Percentiles rank a stretch among this genome's conserved stretches.
phyloP scores from a whole-genome alignment of 2,797 vertebrate genomes.

The Hapalemur alaotrensis region DNA sequence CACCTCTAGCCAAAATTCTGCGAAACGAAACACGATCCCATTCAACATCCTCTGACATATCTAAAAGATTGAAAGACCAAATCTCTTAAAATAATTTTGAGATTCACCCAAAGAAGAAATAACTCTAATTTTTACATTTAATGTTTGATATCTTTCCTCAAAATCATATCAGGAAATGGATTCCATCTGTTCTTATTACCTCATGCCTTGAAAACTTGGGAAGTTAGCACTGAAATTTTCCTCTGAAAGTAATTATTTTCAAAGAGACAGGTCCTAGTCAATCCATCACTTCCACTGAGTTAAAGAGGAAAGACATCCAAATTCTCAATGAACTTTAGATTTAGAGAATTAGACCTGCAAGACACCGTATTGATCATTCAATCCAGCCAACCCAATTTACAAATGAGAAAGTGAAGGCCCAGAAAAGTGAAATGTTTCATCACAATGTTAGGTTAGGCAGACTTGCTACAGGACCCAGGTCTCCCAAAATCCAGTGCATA shows the following conservation, averaged over 20 bases:
- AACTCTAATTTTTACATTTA: constrained; percentile 24
- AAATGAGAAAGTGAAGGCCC: neutral
- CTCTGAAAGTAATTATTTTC: neutral
- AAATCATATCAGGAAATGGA: neutral
- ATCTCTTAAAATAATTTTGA: constrained; percentile 31
- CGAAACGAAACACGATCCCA: neutral
- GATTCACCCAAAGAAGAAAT: neutral
- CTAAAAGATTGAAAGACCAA: neutral
- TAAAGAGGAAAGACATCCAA: neutral
- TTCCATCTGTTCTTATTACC: neutral
- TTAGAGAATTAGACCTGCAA: neutral
- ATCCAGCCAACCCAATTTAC: neutral
- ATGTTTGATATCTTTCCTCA: neutral
- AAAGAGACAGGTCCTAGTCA: neutral
- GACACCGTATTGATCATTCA: neutral
- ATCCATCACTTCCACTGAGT: neutral
- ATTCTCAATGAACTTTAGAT: neutral
- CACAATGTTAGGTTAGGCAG: neutral
- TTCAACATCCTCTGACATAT: neutral
- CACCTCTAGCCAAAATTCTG: neutral
- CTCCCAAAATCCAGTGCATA: neutral
- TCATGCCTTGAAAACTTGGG: neutral
- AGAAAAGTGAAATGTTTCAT: neutral
- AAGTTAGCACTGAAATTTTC: neutral
- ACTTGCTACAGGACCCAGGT: neutral